Evolutionary conservation across 2,888 invertebrate genomes (phyloP).

Genomic region (Caenorhabditis sulstoni): DNA sequence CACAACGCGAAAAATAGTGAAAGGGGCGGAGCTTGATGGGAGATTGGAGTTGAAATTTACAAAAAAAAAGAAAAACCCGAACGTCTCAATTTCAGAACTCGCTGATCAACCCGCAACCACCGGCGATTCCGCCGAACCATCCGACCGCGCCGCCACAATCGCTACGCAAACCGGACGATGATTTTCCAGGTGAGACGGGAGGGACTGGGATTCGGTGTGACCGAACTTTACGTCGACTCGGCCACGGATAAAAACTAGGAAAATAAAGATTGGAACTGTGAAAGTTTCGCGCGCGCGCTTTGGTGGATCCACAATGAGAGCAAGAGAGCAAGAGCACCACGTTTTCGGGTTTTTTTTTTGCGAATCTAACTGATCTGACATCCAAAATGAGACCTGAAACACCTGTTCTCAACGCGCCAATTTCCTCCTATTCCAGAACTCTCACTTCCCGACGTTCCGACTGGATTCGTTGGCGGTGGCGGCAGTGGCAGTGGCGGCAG

Average conservation of each 20-base stretch:
- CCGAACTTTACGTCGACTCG: too few relatives aligned
- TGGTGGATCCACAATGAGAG: too few relatives aligned
- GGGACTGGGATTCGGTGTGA: too few relatives aligned
- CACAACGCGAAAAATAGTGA: too few relatives aligned
- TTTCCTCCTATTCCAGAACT: conserved; percentile 58
- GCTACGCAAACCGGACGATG: conserved; percentile 61
- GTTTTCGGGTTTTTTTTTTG: too few relatives aligned
- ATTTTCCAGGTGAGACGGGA: conserved; percentile 54
- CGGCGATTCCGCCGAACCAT: conserved; percentile 38
- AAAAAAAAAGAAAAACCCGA: conserved; percentile 9
- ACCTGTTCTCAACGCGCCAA: neutral
- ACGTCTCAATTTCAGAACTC: conserved; percentile 68
- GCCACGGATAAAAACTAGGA: too few relatives aligned
- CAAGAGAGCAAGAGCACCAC: too few relatives aligned
- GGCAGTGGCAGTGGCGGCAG: neutral
- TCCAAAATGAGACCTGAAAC: neutral
- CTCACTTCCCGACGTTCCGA: conserved; percentile 75
- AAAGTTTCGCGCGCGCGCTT: too few relatives aligned
- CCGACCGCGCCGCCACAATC: conserved; percentile 68
- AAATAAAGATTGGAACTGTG: too few relatives aligned
- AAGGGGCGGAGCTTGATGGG: neutral
- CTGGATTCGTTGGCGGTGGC: conserved; percentile 54
- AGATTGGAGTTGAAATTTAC: neutral
- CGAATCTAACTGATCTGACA: neutral
- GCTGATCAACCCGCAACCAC: conserved; percentile 46